Evolutionary conservation across 37 sponge, comb jelly and placozoan genomes (phyloP), one percentile per base, ranked within the genome.

Genomic region (Theonella swinhoei): DNA sequence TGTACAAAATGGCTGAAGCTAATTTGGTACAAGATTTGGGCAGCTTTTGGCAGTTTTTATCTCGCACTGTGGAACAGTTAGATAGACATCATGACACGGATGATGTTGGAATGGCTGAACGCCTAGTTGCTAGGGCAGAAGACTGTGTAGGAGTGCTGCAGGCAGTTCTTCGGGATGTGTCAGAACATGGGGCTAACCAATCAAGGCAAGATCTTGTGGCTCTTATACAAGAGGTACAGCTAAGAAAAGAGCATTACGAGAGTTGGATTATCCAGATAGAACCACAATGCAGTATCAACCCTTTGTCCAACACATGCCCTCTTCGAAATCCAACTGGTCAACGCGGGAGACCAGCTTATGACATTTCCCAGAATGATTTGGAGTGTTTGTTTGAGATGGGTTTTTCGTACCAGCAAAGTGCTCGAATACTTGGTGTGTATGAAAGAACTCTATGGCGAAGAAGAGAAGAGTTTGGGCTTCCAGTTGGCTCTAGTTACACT

Each of bases 271-370:
- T 70, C 23, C 34, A 33, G 36, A 23, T 70, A 70, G 34, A 24
- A 35, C 35, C 28, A 24, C 36, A 70, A 36, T 36, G 33, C 7
- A 28, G 34, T 70, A 36, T 29, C 28, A 32, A 23, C 23, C 35
- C 22, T 28, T 32, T 34, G 22, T 29, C 30, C 33, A 33, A 23
- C 23, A 28, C 28, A 35, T 36, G 35, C 33, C 30, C 34, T 34
- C 23, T 70, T 58, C 11, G 60, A 20, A 67, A 11, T 67, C 9
- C 20, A 25, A 67, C 68, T 25, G 68, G 30, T 20, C 8, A 24
- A n/a, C 68, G 29, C 26, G 75, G 75, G n/a, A 75, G 75, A 30
- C 75, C 75, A 31, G 43, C 75, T 26, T 75, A 47, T 75, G 24
- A 31, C 25, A 42, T 75, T 43, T 31, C 75, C 24, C 26, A 25